Base-by-base conservation (phyloP, 2,888 invertebrate species). In the Myopa testacea region DNA sequence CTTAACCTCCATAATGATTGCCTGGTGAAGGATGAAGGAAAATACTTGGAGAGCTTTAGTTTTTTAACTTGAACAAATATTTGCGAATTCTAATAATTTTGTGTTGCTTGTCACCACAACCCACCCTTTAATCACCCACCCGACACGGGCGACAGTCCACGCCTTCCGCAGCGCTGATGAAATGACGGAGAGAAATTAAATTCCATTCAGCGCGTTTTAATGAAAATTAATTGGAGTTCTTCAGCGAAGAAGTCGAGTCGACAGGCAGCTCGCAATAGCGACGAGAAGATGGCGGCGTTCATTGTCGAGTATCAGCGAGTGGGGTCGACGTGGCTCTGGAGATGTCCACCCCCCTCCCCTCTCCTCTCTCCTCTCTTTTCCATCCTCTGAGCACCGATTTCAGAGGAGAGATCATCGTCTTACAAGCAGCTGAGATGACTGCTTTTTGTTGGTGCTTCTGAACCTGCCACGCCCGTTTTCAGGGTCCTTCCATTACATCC, bases 211-310 rank as follows among this genome's bases (percentile, higher is more conserved):
- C 84, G 82, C 81, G 80, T 85, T 84, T 84, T 84, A 84, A 85
- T 85, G 85, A 82, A 85, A 85, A 84, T 84, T 85, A 85, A 85
- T 84, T 84, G 84, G 83, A 84, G 84, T 82, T 82, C 81, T 80
- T 67, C 60, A 62, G 38, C 26, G 60, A 75, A 78, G 81, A 78
- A 75, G 78, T 58, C 52, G 70, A 55, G 38, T 5, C 63, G 26
- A 26, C 26, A 26, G 26, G 1, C 26, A 26, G 1, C 26, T 26
- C 6, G 45, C 65, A 45, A 58, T 26, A 38, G 38, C 14, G n/a
- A 19, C 72, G 19, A 8, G 45, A 69, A 26, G 45, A 40, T n/a
- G 69, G 50, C 40, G 69, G 50, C 52, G 40, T n/a, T 38, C 69
- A 38, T 40, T 14, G 14, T 40, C 69, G 50, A 69, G 45, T 45